These are phyloP conservation scores for Galagoides demidoff DNA, from an alignment of 2,797 vertebrate species.

Conservation along the genomic window DNA sequence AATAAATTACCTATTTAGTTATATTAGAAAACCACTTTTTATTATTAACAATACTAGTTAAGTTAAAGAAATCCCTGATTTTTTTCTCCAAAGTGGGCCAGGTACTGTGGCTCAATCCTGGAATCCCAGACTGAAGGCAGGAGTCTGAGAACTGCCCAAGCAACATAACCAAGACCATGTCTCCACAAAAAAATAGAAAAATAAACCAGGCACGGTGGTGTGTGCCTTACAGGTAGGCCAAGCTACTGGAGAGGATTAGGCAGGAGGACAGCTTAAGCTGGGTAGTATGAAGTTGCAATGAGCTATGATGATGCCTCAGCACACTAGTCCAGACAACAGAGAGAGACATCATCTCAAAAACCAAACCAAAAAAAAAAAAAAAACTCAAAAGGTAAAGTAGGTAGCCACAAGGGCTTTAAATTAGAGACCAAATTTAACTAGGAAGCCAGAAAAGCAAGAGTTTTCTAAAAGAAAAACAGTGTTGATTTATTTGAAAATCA, in stretches of 20 bases:
- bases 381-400: constrained; percentile 43
- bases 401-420: neutral
- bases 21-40: neutral
- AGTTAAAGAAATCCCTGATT: neutral
- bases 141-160: neutral
- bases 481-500: constrained; percentile 15
- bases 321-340: neutral
- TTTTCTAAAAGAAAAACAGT: constrained; percentile 45
- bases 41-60: constrained; percentile 25
- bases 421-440: neutral
- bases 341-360: neutral
- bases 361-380: neutral
- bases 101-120: neutral
- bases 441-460: neutral
- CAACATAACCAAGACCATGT: neutral
- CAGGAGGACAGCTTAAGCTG: neutral
- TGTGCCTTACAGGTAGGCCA: neutral
- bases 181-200: neutral
- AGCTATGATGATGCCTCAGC: neutral
- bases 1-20: neutral
- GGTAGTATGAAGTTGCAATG: neutral
- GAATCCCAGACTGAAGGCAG: neutral
- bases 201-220: neutral
- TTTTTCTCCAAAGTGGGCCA: neutral
- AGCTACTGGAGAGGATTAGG: neutral